A percentile compares a stretch with the other conserved stretches of the same genome.
Evolutionary conservation across 2,797 vertebrate species (phyloP).

Genomic region (Delichon dasypus): DNA sequence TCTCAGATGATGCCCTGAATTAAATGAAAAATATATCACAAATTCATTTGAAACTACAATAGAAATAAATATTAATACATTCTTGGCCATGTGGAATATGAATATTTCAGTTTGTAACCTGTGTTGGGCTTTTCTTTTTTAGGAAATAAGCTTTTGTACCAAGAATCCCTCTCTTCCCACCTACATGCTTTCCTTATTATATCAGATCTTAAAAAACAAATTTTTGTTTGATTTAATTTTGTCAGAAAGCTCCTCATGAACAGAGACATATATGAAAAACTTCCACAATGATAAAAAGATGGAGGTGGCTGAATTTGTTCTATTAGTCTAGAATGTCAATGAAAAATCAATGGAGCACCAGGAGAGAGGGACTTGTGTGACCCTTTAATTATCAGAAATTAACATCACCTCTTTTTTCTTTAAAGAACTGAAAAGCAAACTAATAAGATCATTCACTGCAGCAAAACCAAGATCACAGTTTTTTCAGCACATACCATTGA

Average conservation of each 20-base stretch:
- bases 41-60: background rate
- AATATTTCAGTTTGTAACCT: background rate
- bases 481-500: background rate
- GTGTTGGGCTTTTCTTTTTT: background rate
- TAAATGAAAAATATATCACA: background rate
- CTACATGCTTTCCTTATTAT: background rate
- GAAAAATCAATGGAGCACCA: background rate
- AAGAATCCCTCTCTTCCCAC: background rate
- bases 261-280: background rate
- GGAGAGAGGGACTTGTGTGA: background rate
- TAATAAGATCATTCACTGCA: slow-evolving; percentile 8
- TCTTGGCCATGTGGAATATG: background rate
- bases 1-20: background rate
- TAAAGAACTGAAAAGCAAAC: slow-evolving; percentile 14
- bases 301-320: background rate
- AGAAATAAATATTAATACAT: background rate
- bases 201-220: slow-evolving; percentile 7
- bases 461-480: slow-evolving; percentile 3
- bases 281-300: background rate
- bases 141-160: background rate
- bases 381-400: slow-evolving; percentile 16
- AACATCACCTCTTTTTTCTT: background rate
- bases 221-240: background rate
- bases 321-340: slow-evolving; percentile 19
- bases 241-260: background rate